Percentiles rank a stretch among this genome's conserved stretches.
These are phyloP conservation scores for Leptopilina clavipes DNA, from an alignment of 1,140 invertebrate species.

Conservation along the genomic window DNA sequence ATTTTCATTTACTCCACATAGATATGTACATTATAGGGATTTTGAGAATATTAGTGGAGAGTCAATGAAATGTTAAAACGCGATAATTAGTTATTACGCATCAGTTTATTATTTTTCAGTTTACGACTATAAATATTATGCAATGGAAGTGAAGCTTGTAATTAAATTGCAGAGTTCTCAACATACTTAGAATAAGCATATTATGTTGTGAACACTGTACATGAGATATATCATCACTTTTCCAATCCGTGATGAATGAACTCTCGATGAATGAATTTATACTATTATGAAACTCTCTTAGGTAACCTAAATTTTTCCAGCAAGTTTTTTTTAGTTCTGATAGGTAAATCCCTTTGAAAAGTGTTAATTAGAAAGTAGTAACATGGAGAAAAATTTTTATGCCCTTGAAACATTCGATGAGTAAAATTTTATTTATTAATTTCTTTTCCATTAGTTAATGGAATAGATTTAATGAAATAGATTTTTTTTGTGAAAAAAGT, in stretches of 20 bases:
- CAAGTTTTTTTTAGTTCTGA: background rate
- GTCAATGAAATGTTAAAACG: background rate
- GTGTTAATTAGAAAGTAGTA: no score
- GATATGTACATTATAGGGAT: background rate
- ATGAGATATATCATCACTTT: conserved; percentile 1
- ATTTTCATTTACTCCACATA: background rate
- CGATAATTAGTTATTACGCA: background rate
- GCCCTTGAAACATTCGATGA: no score
- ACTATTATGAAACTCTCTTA: background rate
- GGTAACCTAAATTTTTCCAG: background rate
- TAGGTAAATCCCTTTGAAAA: no score
- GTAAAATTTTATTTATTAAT: no score
- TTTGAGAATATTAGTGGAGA: no score
- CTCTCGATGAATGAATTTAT: background rate
- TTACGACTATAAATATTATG: conserved; percentile 1
- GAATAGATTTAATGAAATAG: no score
- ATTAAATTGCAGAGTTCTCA: background rate
- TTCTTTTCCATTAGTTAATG: no score
- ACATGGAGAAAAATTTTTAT: no score
- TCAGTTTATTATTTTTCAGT: background rate
- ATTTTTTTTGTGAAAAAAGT: no score
- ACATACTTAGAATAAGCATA: no score
- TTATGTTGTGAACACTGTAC: background rate
- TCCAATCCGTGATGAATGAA: conserved; percentile 7
- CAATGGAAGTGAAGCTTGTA: background rate